These are phyloP conservation scores for Metridium senile DNA, from an alignment of 92 coral and sea anemone genomes.

Conservation along the genomic window DNA sequence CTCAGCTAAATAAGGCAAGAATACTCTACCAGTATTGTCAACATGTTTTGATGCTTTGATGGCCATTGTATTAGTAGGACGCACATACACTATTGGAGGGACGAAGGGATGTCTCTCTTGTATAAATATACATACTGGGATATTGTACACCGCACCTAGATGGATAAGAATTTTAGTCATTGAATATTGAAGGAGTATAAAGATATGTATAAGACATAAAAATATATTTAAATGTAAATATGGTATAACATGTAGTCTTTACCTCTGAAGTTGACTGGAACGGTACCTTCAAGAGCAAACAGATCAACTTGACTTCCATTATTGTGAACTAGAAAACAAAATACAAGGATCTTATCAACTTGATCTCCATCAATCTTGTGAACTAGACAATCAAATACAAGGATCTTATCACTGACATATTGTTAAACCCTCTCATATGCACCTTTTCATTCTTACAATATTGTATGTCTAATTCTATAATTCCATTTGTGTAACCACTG, in stretches of 20 bases:
- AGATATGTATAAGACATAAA: neutral
- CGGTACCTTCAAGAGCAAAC: constrained; percentile 79
- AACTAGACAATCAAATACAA: no score
- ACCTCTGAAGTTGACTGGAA: constrained; percentile 83
- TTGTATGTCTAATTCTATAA: no score
- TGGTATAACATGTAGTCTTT: neutral
- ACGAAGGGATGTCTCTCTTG: constrained; percentile 88
- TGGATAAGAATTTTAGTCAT: neutral
- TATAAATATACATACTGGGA: constrained; percentile 87
- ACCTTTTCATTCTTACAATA: no score
- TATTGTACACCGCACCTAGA: constrained; percentile 85
- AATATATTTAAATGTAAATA: neutral
- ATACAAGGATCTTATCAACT: no score
- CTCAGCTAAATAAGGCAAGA: constrained; percentile 77
- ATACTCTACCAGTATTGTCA: constrained; percentile 80
- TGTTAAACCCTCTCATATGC: no score
- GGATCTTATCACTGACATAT: no score
- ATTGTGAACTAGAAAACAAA: constrained; percentile 56
- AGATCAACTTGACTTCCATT: constrained; percentile 74
- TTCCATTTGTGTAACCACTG: no score
- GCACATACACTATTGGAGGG: constrained; percentile 85
- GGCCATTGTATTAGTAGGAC: constrained; percentile 85
- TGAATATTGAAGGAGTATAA: neutral
- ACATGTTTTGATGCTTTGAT: constrained; percentile 85
- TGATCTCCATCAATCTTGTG: no score